Evolutionary conservation across 2,888 invertebrate genomes (phyloP).

Genomic region (Mythimna loreyi): DNA sequence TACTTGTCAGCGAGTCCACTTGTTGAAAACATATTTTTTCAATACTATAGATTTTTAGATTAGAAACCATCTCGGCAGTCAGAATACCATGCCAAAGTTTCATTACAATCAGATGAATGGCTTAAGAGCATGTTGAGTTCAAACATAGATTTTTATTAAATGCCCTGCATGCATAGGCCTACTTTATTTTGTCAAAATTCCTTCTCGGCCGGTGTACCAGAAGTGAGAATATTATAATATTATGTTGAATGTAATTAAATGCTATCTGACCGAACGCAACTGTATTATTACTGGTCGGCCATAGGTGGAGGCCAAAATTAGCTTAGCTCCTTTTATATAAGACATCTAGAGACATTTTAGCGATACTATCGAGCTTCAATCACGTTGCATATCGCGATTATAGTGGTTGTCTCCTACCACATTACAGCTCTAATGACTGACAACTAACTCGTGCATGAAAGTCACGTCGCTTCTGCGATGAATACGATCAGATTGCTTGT

Average conservation of each 20-base stretch:
- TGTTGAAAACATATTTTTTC: too few species aligned
- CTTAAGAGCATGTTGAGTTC: too few species aligned
- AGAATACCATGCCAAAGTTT: too few species aligned
- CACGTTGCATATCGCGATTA: conserved; percentile 12
- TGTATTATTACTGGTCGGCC: too few species aligned
- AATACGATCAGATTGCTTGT: neutral
- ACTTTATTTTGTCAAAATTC: too few species aligned
- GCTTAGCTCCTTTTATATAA: neutral
- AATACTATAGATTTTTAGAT: too few species aligned
- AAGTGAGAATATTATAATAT: neutral
- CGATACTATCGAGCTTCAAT: conserved; percentile 2
- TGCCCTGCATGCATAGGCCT: too few species aligned
- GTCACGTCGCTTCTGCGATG: conserved; percentile 24
- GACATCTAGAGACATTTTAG: conserved; percentile 7
- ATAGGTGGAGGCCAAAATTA: neutral
- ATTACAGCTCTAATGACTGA: conserved; percentile 26
- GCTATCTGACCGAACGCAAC: neutral
- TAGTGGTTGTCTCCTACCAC: conserved; percentile 24
- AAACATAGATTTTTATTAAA: too few species aligned
- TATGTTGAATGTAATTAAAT: neutral
- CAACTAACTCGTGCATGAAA: conserved; percentile 45
- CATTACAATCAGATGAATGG: too few species aligned
- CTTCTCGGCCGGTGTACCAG: neutral
- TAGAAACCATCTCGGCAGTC: too few species aligned
- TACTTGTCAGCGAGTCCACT: too few species aligned